Base-by-base conservation (phyloP, 35 echinoderm and acorn worm genomes). In the Strongylocentrotus purpuratus region DNA sequence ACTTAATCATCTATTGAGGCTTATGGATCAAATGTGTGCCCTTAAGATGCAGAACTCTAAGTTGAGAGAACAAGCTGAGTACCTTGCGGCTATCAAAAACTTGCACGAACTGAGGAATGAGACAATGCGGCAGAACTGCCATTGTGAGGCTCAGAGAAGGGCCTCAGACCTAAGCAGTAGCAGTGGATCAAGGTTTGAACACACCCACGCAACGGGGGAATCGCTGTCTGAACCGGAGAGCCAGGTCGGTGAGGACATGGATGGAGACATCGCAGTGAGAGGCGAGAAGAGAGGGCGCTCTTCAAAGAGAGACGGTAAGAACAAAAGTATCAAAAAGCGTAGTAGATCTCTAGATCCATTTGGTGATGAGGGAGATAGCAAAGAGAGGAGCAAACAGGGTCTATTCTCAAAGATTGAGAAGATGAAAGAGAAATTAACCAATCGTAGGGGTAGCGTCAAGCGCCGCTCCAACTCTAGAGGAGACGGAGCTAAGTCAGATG, bases 11-110 rank as follows among this genome's bases (percentile, higher is more conserved):
- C 94, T 99, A 2, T 45, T 99, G 33, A 91, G 97, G 65, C 93
- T 99, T 87, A 99, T 99, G 98, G 98, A 99, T 31, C 98, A 99
- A 90, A 99, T 99, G 98, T 99, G 98, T 92, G 94, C 94, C 9
- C 91, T 99, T 46, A 91, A 96, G 95, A 87, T 91, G 87, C 98
- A 99, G 88, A 99, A 99, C 87, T 95, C 96, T 13, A 96, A 96
- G 86, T 65, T 99, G 14, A 88, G 98, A 14, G 98, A 99, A 90
- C 97, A 97, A 48, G 96, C 98, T 8, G 95, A 99, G 96, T 99
- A 99, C 87, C 95, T 97, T 11, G 95, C 94, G n/a, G 98, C 98
- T 22, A 99, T 99, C 61, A 99, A 99, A 88, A 96, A 97, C 48
- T 92, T 98, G 18, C 97, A 98, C 60, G 97, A 98, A 33, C 94